Percentiles rank a stretch among this genome's conserved stretches.
These are phyloP conservation scores for Nesidiocoris tenuis DNA, from an alignment of 2,888 invertebrate species.

Conservation along the genomic window DNA sequence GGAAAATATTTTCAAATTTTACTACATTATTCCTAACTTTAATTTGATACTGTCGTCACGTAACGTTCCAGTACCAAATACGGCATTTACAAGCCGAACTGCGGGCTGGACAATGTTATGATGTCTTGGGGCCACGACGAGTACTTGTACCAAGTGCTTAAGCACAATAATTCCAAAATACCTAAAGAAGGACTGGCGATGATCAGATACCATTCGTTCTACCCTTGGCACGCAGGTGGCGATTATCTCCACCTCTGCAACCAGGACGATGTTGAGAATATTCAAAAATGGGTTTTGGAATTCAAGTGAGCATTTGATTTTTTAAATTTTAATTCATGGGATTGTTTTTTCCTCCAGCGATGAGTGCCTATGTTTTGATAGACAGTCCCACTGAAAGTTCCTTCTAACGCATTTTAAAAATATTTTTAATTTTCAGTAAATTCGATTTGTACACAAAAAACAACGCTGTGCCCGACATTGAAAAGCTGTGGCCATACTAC, in stretches of 20 bases:
- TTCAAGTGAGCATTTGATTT: slow-evolving; percentile 1
- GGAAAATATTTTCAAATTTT: not conserved
- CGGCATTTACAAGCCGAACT: slow-evolving; percentile 7
- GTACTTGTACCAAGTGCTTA: slow-evolving; percentile 4
- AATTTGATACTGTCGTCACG: not conserved
- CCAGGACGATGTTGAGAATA: not conserved
- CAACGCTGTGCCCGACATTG: slow-evolving; percentile 2
- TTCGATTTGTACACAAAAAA: slow-evolving; percentile 6
- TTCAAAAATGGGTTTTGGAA: not conserved
- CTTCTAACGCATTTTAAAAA: too few relatives aligned
- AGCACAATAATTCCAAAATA: not conserved
- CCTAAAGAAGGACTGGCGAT: slow-evolving; percentile 3
- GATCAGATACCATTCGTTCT: slow-evolving; percentile 1
- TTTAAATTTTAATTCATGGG: not conserved
- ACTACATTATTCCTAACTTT: not conserved
- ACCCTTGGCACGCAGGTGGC: slow-evolving; percentile 4
- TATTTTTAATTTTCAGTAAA: not conserved
- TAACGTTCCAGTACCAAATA: slow-evolving; percentile 5
- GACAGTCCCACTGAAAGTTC: too few relatives aligned
- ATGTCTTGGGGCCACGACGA: slow-evolving; percentile 14
- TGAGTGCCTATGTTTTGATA: too few relatives aligned
- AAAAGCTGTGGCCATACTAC: slow-evolving; percentile 10
- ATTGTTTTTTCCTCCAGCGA: too few relatives aligned
- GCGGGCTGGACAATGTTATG: slow-evolving; percentile 5
- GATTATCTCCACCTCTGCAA: not conserved